Conservation (phyloP, 30 jellyfish, hydroid and myxozoan genomes). For the Chrysaora quinquecirrha region DNA sequence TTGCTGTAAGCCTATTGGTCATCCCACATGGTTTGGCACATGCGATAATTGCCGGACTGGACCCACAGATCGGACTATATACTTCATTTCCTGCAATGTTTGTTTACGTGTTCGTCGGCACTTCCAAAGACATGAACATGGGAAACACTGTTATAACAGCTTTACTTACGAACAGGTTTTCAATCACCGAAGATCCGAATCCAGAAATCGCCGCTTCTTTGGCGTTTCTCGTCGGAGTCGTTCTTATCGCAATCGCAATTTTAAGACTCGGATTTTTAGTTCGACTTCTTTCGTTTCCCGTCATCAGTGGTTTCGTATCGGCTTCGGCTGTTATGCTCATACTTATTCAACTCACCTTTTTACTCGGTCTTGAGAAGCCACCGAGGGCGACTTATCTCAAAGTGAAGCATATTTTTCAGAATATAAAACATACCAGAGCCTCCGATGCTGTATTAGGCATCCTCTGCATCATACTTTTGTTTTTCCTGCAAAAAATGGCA, state of each 20-base stretch:
- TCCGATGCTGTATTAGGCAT: not conserved
- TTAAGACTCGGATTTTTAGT: not conserved
- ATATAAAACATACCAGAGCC: not conserved
- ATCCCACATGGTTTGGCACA: not conserved
- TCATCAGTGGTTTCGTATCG: not conserved
- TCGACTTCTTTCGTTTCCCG: not conserved
- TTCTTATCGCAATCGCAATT: not conserved
- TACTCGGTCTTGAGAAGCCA: not conserved
- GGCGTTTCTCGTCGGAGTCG: not conserved
- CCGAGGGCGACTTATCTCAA: not conserved
- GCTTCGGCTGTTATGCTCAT: not conserved
- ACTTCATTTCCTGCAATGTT: not conserved
- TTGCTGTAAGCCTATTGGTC: not conserved
- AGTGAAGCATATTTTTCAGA: not conserved
- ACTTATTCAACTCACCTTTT: not conserved
- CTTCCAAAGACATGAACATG: slow-evolving; percentile 1
- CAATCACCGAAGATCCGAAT: not conserved
- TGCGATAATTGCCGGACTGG: not conserved
- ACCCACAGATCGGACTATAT: not conserved
- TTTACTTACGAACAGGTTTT: not conserved
- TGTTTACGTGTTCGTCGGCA: not conserved
- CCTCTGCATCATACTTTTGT: not conserved
- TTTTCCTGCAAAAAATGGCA: not conserved
- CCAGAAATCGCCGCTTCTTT: not conserved
- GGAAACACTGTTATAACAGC: not conserved